phyloP scores from a whole-genome alignment of 2,113 vertebrate species.

The Sapayoa aenigma region DNA sequence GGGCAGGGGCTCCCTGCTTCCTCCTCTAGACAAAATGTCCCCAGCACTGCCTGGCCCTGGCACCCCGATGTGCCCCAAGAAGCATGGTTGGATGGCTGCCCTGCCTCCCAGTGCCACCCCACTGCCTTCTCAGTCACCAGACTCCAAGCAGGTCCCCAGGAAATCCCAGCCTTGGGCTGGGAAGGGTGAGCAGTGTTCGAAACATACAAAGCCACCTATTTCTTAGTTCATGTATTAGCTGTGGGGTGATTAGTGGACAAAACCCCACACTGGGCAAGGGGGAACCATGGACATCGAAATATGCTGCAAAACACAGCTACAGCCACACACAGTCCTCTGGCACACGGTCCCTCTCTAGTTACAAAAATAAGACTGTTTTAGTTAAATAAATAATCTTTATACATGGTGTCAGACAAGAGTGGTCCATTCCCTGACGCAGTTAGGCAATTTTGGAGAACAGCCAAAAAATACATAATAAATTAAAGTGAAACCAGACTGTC shows the following conservation, averaged over 20 bases:
- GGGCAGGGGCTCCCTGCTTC: neutral
- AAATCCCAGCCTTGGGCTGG: neutral
- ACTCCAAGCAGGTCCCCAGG: neutral
- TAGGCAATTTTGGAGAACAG: neutral
- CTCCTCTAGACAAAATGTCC: neutral
- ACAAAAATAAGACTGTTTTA: neutral
- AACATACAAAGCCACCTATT: neutral
- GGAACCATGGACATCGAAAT: rapidly evolving
- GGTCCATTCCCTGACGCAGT: neutral
- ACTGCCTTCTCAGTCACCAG: neutral
- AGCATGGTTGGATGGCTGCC: neutral
- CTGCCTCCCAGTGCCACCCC: neutral
- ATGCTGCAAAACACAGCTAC: neutral
- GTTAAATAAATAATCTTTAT: neutral
- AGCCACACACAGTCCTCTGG: neutral
- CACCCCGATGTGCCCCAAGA: neutral
- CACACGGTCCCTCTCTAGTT: neutral
- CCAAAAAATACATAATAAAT: neutral
- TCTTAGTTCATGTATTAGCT: neutral
- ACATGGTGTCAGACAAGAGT: neutral
- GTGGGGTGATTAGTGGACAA: neutral
- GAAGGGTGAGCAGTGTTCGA: rapidly evolving
- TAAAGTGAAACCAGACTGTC: neutral
- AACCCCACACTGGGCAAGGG: neutral
- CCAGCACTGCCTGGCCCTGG: neutral